phyloP scores from a whole-genome alignment of 2,888 invertebrate genomes.

The Protodeltote pygarga region DNA sequence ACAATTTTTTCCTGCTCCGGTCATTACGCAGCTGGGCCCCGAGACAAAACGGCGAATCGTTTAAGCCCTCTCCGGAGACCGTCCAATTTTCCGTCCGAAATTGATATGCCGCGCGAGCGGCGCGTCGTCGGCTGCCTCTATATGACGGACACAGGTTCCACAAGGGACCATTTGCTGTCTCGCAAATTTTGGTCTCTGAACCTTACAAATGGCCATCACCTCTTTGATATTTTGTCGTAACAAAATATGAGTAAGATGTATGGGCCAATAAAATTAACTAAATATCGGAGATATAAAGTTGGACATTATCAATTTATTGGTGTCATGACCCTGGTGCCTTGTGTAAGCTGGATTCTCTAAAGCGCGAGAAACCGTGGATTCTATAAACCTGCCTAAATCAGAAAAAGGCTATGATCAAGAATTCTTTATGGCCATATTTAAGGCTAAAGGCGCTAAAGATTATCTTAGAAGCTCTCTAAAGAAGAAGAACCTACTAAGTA shows the following conservation, averaged over 20 bases:
- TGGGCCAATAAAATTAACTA: slow-evolving; percentile 19
- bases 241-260: slow-evolving; percentile 31
- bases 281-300: slow-evolving; percentile 17
- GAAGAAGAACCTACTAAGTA: background rate
- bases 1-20: slow-evolving; percentile 86
- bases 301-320: slow-evolving; percentile 5
- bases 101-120: slow-evolving; percentile 83
- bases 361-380: too few relatives aligned
- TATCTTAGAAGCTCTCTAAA: too few relatives aligned
- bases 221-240: slow-evolving; percentile 47
- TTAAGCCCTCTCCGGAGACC: slow-evolving; percentile 86
- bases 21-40: slow-evolving; percentile 87
- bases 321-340: background rate
- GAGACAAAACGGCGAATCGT: slow-evolving; percentile 87
- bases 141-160: slow-evolving; percentile 68
- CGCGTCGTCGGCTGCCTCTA: slow-evolving; percentile 64
- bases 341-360: too few relatives aligned
- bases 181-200: slow-evolving; percentile 56
- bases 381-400: too few relatives aligned
- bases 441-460: too few relatives aligned
- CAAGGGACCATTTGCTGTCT: slow-evolving; percentile 64
- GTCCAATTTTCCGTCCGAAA: slow-evolving; percentile 86
- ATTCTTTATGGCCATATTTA: too few relatives aligned
- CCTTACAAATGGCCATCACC: slow-evolving; percentile 47
- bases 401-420: too few relatives aligned